Evolutionary conservation across 2,888 invertebrate genomes (phyloP), one percentile per base, ranked within the genome.

Genomic region (Cabera pusaria): DNA sequence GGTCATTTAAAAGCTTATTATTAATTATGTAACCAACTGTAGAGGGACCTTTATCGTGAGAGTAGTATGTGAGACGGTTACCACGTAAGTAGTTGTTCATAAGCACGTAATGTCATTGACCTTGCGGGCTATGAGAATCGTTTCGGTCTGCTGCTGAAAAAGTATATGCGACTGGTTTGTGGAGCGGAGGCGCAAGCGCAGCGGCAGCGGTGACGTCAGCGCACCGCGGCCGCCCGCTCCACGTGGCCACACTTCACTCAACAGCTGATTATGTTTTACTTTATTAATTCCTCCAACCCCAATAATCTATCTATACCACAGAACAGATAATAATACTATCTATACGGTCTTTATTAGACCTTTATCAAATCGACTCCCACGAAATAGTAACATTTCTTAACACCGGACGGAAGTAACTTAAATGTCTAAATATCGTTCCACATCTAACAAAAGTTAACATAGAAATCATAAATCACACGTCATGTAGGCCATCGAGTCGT

Each of bases 81-180:
- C 44, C 52, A 57, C 62, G 57, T 54, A 62, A 57, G 56, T n/a
- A n/a, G n/a, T 39, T 49, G 56, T 35, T 42, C 40, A 38, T 38
- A 35, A 41, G 35, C 38, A 66, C 59, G 62, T 61, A 42, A 62
- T 75, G 84, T 82, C 83, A 81, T 69, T 81, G 83, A 81, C 79
- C 84, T 67, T 63, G 59, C 56, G 56, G 59, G 49, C 64, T 58
- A 46, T 38, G 62, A 59, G 64, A 58, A 72, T 64, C 66, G 74
- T 77, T 82, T 78, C 78, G 77, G 79, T 80, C 72, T 77, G 75
- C 66, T 74, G 68, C 75, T 79, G 79, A 79, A 76, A 80, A 66
- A 72, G 72, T 65, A 62, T 72, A 74, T 75, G 76, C 63, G 77
- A 78, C 78, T 75, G 79, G 80, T 78, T 80, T 73, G 69, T 61